These are phyloP conservation scores for Synanthedon myopaeformis DNA, from an alignment of 2,888 invertebrate species.

Conservation along the genomic window DNA sequence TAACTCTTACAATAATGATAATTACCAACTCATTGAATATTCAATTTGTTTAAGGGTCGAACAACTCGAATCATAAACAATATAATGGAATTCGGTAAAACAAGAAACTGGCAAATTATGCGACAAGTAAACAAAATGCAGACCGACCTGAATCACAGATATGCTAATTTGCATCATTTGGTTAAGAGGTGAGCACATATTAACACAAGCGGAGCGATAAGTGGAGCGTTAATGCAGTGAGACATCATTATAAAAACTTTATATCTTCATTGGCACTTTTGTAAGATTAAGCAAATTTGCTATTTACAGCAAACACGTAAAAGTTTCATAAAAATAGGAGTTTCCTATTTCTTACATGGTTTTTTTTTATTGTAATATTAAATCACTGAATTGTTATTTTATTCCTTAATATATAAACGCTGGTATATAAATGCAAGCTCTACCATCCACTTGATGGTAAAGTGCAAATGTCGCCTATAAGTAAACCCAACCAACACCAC, in stretches of 20 bases:
- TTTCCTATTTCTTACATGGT: too few species aligned
- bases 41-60: constrained; percentile 2
- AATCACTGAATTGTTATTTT: too few species aligned
- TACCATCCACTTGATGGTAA: too few species aligned
- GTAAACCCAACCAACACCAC: too few species aligned
- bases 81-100: constrained; percentile 20
- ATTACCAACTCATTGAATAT: constrained; percentile 10
- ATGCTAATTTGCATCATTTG: constrained; percentile 39
- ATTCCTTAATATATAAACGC: too few species aligned
- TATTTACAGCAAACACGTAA: too few species aligned
- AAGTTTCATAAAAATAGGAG: too few species aligned
- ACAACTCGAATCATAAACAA: constrained; percentile 15
- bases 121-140: constrained; percentile 28
- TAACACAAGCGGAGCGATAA: background rate
- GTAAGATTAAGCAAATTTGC: too few species aligned
- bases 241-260: background rate
- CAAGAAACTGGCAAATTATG: constrained; percentile 29
- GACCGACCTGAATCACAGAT: constrained; percentile 33
- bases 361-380: too few species aligned
- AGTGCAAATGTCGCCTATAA: too few species aligned
- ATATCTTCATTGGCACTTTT: too few species aligned
- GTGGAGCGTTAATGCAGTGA: background rate
- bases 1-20: background rate
- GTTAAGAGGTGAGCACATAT: constrained; percentile 4
- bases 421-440: too few species aligned